Evolutionary conservation across 2,888 invertebrate genomes (phyloP), one percentile per base, ranked within the genome.

Genomic region (Nomada fucata): DNA sequence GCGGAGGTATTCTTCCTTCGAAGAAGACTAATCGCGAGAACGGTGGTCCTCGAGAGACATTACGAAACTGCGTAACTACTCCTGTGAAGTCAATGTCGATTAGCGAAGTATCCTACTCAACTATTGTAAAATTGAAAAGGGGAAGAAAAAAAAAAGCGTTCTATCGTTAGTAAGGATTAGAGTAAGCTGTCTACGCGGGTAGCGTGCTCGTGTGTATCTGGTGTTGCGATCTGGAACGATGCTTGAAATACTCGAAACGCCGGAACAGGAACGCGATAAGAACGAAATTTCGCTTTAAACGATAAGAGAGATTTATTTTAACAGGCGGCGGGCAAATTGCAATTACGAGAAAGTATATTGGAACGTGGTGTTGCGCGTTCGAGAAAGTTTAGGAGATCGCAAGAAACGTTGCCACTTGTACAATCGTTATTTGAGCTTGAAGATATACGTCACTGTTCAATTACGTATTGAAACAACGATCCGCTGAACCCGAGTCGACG

Each of bases 51-150:
- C 72, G 89, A 86, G 87, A 70, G 76, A 83, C 83, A 83, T 59
- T 69, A 64, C 52, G 73, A 86, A 89, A 87, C 80, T 82, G 81
- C 68, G 88, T 90, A 57, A 91, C 85, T 89, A 91, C 93, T 93
- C 93, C 93, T 93, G 89, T 92, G 90, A 93, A 93, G 93, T 93
- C 93, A 93, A 93, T 93, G 92, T 92, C 89, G 85, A 90, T 90
- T 91, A 91, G 90, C 84, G 59, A 86, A 87, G 67, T 86, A 83
- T 52, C 36, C 29, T 75, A 72, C 36, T 86, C 73, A 79, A 52
- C 60, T 57, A 20, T 20, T 72, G 57, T 71, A 53, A 68, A 68
- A 36, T 68, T 64, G 42, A 18, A 64, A 63, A 1, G 29, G n/a
- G 29, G n/a, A 2, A 2, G 23, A 63, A 63, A 63, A 44, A 63